A percentile compares a stretch with the other conserved stretches of the same genome.
phyloP scores from a whole-genome alignment of 2,113 vertebrate species.

The Hiodon alosoides region DNA sequence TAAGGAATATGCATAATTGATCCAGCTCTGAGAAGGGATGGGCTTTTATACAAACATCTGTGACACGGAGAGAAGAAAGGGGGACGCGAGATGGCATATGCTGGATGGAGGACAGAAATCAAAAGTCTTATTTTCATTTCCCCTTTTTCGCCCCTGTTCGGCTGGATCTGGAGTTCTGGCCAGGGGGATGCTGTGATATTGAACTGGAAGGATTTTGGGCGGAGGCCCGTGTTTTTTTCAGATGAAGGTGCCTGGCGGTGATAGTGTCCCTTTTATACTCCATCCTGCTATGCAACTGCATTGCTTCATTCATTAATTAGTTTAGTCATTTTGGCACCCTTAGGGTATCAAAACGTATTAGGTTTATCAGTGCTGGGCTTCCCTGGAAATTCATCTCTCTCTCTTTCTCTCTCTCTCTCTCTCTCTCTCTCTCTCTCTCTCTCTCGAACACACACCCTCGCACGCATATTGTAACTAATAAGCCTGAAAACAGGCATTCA shows the following conservation, averaged over 20 bases:
- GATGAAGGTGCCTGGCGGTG: background rate
- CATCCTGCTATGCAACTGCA: background rate
- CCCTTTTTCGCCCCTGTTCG: constrained; percentile 9
- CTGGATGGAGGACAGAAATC: constrained; percentile 40
- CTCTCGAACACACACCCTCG: background rate
- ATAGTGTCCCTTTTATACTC: background rate
- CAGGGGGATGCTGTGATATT: background rate
- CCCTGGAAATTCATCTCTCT: background rate
- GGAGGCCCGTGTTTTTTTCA: background rate
- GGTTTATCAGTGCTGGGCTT: background rate
- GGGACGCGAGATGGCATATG: constrained; percentile 43
- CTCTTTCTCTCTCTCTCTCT: background rate
- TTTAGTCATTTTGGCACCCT: background rate
- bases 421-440: background rate
- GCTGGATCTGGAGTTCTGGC: constrained; percentile 4
- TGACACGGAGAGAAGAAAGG: constrained; percentile 43
- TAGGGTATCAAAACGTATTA: background rate
- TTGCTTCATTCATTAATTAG: background rate
- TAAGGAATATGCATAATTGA: constrained; percentile 58
- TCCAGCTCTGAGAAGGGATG: constrained; percentile 40
- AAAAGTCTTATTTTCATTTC: constrained; percentile 24
- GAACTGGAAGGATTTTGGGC: background rate
- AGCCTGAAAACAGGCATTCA: background rate
- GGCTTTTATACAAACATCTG: constrained; percentile 55
- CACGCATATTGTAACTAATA: background rate